phyloP scores from a whole-genome alignment of 2,888 invertebrate genomes.

The Rhimphoctona megacephalus region DNA sequence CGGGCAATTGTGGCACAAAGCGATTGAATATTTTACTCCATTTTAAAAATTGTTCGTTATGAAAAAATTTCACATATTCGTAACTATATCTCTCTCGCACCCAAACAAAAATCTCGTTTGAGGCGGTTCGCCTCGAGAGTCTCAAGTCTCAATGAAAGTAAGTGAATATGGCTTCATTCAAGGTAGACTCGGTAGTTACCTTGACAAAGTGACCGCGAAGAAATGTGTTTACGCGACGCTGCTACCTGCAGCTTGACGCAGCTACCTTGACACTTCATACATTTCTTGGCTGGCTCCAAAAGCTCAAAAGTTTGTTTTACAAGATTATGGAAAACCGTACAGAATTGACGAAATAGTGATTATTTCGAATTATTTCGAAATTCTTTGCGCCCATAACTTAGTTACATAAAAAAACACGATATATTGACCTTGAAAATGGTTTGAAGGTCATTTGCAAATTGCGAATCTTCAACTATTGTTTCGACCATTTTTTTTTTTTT shows the following conservation, averaged over 20 bases:
- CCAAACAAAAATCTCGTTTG: background rate
- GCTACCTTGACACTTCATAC: conserved; percentile 11
- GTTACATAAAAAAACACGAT: background rate
- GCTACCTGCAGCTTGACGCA: conserved; percentile 3
- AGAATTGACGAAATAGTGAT: no score
- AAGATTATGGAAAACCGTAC: background rate
- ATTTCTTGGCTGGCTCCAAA: background rate
- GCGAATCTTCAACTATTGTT: background rate
- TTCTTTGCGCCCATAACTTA: no score
- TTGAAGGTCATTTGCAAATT: background rate
- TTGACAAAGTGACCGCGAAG: conserved; percentile 31
- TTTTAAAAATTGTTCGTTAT: background rate
- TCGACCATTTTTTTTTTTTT: background rate
- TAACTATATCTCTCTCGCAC: background rate
- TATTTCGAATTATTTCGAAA: no score
- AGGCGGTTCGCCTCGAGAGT: background rate
- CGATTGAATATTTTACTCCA: background rate
- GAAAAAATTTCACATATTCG: background rate
- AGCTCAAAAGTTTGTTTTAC: background rate
- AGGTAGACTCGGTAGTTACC: conserved; percentile 8
- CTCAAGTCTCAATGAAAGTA: conserved; percentile 4
- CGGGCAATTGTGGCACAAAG: background rate
- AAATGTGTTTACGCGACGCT: background rate
- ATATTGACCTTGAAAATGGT: background rate
- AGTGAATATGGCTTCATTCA: conserved; percentile 11